phyloP scores from a whole-genome alignment of 2,113 vertebrate genomes.

The Psettodes erumei region DNA sequence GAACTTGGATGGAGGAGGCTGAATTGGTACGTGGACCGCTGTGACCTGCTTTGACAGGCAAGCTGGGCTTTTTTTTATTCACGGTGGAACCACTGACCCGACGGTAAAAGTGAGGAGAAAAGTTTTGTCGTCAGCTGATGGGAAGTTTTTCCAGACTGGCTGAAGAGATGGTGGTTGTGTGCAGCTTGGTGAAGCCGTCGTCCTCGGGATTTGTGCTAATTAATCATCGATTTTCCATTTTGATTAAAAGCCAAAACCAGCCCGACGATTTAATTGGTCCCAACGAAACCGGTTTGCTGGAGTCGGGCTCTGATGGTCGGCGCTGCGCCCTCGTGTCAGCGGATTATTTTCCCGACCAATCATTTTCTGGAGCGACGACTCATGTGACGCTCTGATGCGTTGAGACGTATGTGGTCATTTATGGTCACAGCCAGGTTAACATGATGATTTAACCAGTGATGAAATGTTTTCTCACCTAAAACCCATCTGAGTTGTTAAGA shows the following conservation, averaged over 20 bases:
- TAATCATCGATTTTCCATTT: no score
- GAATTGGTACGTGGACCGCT: neutral
- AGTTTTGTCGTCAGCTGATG: constrained; percentile 47
- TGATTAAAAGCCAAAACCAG: no score
- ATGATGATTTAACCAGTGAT: neutral
- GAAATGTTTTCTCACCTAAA: neutral
- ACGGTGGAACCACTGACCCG: neutral
- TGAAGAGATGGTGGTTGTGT: neutral
- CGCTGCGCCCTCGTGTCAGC: constrained; percentile 36
- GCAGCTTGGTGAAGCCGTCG: neutral
- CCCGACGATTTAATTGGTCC: neutral
- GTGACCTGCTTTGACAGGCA: constrained; percentile 19
- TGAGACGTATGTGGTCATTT: neutral
- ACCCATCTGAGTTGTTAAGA: neutral
- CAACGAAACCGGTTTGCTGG: neutral
- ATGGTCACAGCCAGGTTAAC: neutral
- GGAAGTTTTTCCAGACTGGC: constrained; percentile 36
- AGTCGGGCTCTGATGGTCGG: constrained; percentile 10
- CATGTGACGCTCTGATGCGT: constrained; percentile 1
- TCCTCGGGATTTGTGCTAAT: no score
- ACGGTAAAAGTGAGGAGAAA: neutral
- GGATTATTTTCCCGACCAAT: constrained; percentile 63
- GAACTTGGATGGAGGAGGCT: constrained; percentile 23
- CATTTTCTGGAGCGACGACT: constrained; percentile 45
- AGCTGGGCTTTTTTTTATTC: neutral